Percentiles rank a stretch among this genome's conserved stretches.
Evolutionary conservation across 1,140 invertebrate species (phyloP).

Genomic region (Lutraria rhynchaena): DNA sequence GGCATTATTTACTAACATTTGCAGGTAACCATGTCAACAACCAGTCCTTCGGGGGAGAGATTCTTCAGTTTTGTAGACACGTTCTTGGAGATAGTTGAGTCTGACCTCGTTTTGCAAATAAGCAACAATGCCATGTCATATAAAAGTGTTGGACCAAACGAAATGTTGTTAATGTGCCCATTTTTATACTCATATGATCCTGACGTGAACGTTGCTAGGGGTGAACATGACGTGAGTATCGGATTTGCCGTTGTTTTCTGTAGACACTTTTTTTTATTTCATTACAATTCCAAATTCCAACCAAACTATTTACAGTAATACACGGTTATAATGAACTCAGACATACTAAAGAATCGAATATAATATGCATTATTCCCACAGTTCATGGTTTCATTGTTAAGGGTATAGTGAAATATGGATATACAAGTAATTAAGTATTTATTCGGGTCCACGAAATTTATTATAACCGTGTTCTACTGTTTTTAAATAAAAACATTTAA

Average conservation of each 20-base stretch:
- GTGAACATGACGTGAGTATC: constrained; percentile 50
- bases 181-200: constrained; percentile 77
- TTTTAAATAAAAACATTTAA: too few relatives aligned
- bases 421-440: too few relatives aligned
- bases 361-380: too few relatives aligned
- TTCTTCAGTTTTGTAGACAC: constrained; percentile 43
- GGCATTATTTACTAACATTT: too few relatives aligned
- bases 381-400: too few relatives aligned
- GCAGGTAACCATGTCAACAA: constrained; percentile 37
- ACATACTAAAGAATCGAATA: too few relatives aligned
- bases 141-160: constrained; percentile 67
- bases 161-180: constrained; percentile 71
- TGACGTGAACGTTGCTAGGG: constrained; percentile 61
- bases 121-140: constrained; percentile 71
- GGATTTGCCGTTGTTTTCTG: neutral
- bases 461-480: too few relatives aligned
- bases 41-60: neutral
- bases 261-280: neutral
- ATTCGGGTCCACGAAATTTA: too few relatives aligned
- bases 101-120: constrained; percentile 72
- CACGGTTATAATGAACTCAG: too few relatives aligned
- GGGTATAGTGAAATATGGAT: too few relatives aligned
- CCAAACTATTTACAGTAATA: neutral
- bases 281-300: neutral
- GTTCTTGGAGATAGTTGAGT: constrained; percentile 71